A percentile compares a stretch with the other conserved stretches of the same genome.
These are phyloP conservation scores for Caenorhabditis becei DNA, from an alignment of 2,888 invertebrate species.

Conservation along the genomic window DNA sequence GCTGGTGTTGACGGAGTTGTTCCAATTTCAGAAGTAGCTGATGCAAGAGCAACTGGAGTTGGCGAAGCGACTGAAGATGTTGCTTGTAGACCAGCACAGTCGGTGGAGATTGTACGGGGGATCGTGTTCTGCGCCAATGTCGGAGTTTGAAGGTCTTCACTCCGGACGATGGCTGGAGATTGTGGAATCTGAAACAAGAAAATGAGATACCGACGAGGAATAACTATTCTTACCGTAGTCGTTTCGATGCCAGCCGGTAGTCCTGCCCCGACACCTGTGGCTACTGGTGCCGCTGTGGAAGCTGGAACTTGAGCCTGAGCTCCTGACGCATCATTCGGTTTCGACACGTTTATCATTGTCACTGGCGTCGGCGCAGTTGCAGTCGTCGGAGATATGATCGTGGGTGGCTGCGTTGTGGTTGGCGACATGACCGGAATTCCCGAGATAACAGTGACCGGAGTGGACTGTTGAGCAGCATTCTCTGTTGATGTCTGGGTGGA, in stretches of 20 bases:
- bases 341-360: conserved; percentile 33
- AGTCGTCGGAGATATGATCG: conserved; percentile 35
- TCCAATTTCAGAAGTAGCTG: not conserved
- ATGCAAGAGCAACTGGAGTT: conserved; percentile 10
- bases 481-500: conserved; percentile 29
- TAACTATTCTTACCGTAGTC: too few relatives aligned
- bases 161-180: conserved; percentile 79
- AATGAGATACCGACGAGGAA: not conserved
- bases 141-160: conserved; percentile 33
- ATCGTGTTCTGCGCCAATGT: conserved; percentile 48
- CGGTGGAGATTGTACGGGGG: conserved; percentile 50
- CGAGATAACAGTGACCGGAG: conserved; percentile 25
- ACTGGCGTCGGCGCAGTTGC: conserved; percentile 26
- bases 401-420: conserved; percentile 15
- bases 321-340: conserved; percentile 12
- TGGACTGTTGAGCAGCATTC: not conserved
- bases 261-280: not conserved
- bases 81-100: conserved; percentile 17
- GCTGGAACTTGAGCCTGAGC: conserved; percentile 7
- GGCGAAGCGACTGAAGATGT: conserved; percentile 34
- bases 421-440: conserved; percentile 37
- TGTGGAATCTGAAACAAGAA: conserved; percentile 75
- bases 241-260: not conserved
- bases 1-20: conserved; percentile 18
- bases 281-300: not conserved